Conservation (phyloP, 2,797 vertebrate species). For the Enteromius afrohamiltoni region DNA sequence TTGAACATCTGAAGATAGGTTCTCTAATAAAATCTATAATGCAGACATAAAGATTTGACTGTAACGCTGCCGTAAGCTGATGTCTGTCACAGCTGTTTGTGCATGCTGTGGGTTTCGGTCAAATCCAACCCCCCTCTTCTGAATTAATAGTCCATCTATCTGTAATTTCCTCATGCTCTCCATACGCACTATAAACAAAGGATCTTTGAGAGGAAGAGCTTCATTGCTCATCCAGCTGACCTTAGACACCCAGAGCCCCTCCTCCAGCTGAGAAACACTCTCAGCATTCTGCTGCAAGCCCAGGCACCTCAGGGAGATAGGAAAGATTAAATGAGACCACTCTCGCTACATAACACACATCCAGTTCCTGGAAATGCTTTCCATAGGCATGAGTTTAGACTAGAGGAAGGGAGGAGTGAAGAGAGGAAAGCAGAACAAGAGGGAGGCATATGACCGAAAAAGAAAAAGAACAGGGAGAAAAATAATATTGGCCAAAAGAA, state of each 20-base stretch:
- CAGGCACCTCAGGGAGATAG: constrained; percentile 65
- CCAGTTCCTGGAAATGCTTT: constrained; percentile 53
- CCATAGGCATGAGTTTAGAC: constrained; percentile 44
- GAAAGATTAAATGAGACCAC: constrained; percentile 60
- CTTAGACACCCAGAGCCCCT: constrained; percentile 63
- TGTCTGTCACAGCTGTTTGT: neutral
- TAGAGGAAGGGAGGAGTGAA: constrained; percentile 18
- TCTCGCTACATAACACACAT: constrained; percentile 32
- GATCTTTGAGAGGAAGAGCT: constrained; percentile 43
- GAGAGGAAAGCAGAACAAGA: constrained; percentile 29
- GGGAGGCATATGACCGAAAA: neutral
- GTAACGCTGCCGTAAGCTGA: neutral
- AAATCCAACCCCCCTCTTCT: neutral
- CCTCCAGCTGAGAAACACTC: constrained; percentile 61
- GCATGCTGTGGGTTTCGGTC: neutral
- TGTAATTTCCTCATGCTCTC: constrained; percentile 21
- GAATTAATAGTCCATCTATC: neutral
- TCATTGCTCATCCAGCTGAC: constrained; percentile 68
- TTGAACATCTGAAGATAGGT: neutral
- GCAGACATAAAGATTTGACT: neutral
- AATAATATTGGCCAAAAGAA: constrained; percentile 6
- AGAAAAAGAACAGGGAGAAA: neutral
- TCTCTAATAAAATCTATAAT: neutral
- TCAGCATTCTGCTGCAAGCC: constrained; percentile 67
- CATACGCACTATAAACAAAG: constrained; percentile 63